Evolutionary conservation across 2,797 vertebrate species (phyloP).

Genomic region (Acrossocheilus fasciatus): DNA sequence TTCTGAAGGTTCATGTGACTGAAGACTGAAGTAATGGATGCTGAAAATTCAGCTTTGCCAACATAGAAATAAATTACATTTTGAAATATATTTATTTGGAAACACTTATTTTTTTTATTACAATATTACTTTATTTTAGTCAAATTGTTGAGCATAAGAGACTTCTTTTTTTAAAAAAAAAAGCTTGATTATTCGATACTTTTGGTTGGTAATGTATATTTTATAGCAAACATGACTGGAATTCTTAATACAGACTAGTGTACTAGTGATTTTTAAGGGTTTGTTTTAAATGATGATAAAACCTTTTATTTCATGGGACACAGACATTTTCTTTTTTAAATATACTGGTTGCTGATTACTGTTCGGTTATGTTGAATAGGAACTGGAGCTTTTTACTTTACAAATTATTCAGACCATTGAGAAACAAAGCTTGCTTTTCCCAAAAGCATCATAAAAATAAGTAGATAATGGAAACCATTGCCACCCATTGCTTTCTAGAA

Average conservation of each 20-base stretch:
- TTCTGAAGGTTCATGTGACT: not conserved
- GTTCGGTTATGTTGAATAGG: not conserved
- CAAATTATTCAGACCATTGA: not conserved
- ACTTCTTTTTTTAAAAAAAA: not conserved
- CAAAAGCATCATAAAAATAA: not conserved
- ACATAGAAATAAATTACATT: not conserved
- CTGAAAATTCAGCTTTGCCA: not conserved
- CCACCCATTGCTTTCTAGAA: not conserved
- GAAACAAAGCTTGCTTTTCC: not conserved
- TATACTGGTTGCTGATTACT: not conserved
- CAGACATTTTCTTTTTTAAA: not conserved
- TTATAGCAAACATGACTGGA: not conserved
- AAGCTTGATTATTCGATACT: not conserved
- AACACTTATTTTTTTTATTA: not conserved
- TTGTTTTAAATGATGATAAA: too few species aligned
- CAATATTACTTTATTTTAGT: not conserved
- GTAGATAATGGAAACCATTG: not conserved
- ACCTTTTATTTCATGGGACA: not conserved
- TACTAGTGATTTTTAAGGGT: not conserved
- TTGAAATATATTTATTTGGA: not conserved
- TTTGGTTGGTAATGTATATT: not conserved
- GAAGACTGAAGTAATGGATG: not conserved
- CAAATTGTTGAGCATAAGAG: not conserved
- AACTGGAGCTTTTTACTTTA: not conserved
- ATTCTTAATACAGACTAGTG: too few species aligned